A percentile compares a stretch with the other conserved stretches of the same genome.
These are phyloP conservation scores for Peromyscus polionotus DNA, from an alignment of 2,113 vertebrate species.

Conservation along the genomic window DNA sequence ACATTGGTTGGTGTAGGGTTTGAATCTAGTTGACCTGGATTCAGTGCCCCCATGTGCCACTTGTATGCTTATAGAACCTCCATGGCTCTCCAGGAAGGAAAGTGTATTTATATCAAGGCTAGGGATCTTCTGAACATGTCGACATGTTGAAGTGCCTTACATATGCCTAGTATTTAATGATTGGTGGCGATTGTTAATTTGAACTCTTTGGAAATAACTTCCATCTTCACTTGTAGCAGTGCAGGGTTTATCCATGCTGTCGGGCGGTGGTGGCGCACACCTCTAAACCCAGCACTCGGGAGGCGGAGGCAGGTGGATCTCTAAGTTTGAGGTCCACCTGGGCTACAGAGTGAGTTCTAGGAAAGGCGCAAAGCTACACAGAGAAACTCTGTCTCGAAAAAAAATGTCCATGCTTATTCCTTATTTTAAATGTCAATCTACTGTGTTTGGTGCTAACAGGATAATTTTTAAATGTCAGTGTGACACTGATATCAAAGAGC, in stretches of 20 bases:
- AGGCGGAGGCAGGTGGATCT: too few relatives aligned
- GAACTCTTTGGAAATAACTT: not conserved
- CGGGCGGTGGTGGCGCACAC: too few relatives aligned
- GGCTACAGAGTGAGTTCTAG: too few relatives aligned
- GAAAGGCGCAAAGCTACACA: too few relatives aligned
- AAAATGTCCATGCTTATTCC: not conserved
- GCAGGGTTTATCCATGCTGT: not conserved
- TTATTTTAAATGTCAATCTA: slow-evolving; percentile 1
- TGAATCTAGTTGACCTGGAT: not conserved
- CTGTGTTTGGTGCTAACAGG: not conserved
- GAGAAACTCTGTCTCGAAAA: too few relatives aligned
- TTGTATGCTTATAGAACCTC: not conserved
- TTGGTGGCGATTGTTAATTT: not conserved
- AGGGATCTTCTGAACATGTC: not conserved
- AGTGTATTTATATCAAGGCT: not conserved
- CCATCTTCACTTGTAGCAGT: not conserved
- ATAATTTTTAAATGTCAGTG: slow-evolving; percentile 16
- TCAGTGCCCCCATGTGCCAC: not conserved
- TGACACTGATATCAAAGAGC: not conserved
- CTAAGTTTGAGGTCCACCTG: too few relatives aligned
- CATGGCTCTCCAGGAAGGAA: not conserved
- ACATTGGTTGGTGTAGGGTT: not conserved
- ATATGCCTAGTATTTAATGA: not conserved
- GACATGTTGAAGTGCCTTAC: not conserved
- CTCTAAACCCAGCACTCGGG: too few relatives aligned